Evolutionary conservation across 1,140 invertebrate species (phyloP).

Genomic region (Drosophila murphyi): DNA sequence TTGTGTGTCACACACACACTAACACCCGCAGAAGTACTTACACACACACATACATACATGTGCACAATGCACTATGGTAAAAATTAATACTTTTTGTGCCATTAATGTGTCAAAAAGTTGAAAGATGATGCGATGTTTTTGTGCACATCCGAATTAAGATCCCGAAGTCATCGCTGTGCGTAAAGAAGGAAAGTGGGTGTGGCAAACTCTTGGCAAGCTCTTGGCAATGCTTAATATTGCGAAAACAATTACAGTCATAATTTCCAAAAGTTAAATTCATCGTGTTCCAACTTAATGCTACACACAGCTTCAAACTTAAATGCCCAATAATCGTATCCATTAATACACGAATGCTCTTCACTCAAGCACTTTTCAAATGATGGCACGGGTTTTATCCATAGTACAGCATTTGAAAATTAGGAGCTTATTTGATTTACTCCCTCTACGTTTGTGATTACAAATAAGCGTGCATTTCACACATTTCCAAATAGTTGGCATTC

Average conservation of each 20-base stretch:
- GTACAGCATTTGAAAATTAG: slow-evolving; percentile 8
- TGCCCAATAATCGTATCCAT: no score
- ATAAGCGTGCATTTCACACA: slow-evolving; percentile 21
- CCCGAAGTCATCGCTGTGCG: no score
- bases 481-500: slow-evolving; percentile 28
- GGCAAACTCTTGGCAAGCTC: background rate
- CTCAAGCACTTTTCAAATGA: no score
- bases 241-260: no score
- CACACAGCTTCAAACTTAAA: no score
- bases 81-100: background rate
- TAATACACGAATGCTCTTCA: no score
- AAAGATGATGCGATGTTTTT: no score
- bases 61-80: background rate
- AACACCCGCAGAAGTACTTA: background rate
- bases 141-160: no score
- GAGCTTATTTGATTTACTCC: slow-evolving; percentile 37
- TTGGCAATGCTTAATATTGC: no score
- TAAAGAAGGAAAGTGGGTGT: no score
- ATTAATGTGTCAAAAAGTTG: background rate
- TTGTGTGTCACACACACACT: background rate
- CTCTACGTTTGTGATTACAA: background rate
- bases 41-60: background rate
- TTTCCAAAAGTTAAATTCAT: no score
- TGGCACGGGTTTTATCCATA: background rate
- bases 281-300: no score